These are phyloP conservation scores for Eleginops maclovinus DNA, from an alignment of 2,113 vertebrate species.

Conservation along the genomic window DNA sequence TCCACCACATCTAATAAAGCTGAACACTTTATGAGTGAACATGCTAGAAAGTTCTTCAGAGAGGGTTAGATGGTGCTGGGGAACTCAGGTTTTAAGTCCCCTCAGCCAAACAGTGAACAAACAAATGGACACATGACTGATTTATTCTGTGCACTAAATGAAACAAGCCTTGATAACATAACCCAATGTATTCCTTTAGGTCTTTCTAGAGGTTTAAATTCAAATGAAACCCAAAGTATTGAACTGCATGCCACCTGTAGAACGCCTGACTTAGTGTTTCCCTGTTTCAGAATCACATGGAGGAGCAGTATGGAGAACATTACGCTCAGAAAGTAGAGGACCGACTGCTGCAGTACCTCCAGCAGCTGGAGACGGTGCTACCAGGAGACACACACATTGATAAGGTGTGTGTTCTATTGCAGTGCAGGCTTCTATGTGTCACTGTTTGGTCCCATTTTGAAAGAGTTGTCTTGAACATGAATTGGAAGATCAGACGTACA, in stretches of 20 bases:
- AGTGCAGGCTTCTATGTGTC: background rate
- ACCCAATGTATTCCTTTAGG: too few relatives aligned
- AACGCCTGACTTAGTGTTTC: background rate
- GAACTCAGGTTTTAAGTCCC: too few relatives aligned
- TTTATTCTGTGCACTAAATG: too few relatives aligned
- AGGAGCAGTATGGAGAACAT: conserved; percentile 77
- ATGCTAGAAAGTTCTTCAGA: too few relatives aligned
- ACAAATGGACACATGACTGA: too few relatives aligned
- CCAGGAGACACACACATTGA: conserved; percentile 73
- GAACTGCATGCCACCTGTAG: background rate
- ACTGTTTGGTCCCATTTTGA: background rate
- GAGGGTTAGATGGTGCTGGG: too few relatives aligned
- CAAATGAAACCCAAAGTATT: background rate
- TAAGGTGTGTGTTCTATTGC: conserved; percentile 60
- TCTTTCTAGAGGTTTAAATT: too few relatives aligned
- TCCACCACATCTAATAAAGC: too few relatives aligned
- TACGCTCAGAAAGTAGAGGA: conserved; percentile 81
- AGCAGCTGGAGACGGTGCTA: conserved; percentile 63
- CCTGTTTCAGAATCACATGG: conserved; percentile 74
- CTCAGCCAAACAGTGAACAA: too few relatives aligned
- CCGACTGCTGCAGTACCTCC: conserved; percentile 76
- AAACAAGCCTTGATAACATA: too few relatives aligned
- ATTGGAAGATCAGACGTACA: background rate
- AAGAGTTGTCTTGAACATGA: background rate
- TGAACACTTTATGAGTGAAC: too few relatives aligned